Evolutionary conservation across 2,113 vertebrate genomes (phyloP), one percentile per base, ranked within the genome.

Genomic region (Arvicanthis niloticus): DNA sequence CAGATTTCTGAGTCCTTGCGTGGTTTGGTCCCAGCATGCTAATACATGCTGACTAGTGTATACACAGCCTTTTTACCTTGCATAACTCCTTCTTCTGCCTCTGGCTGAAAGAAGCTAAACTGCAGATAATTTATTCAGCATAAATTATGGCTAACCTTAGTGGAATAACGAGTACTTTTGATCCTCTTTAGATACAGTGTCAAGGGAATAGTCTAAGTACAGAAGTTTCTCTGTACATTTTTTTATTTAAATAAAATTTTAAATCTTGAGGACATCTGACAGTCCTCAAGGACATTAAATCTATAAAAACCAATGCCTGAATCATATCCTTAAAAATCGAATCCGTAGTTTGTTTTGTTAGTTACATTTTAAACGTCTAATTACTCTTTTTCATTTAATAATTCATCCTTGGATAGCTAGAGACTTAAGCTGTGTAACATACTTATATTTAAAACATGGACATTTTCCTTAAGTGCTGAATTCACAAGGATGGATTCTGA

Each of bases 141-240:
- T 99, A 98, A 98, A 98, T 98, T 98, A 98, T 98, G 98, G 97
- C 97, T 98, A 98, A 97, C 89, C 97, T 98, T 98, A 98, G 97
- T 98, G 96, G 97, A 98, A 97, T 97, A 98, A 95, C 91, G 60
- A 96, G 92, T 42, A 97, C 96, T 97, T 97, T 98, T 98, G 97
- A 98, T 98, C 93, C 98, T 98, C 95, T 95, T 98, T 96, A 97
- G 98, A 95, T 95, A 92, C 3, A 24, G 96, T 98, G 97, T 93
- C 96, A 96, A 92, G 95, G 97, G 97, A 98, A 95, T 96, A 98
- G 77, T 96, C 98, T 85, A 91, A 77, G 86, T 98, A 97, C 95
- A 98, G 97, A 97, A 97, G 97, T 91, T 86, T 98, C 96, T n/a
- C 76, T 70, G 76, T 82, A 65, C 96, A 95, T 98, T 97, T 96